These are phyloP conservation scores for Dinocampus coccinellae DNA, from an alignment of 2,888 invertebrate genomes.

Conservation along the genomic window DNA sequence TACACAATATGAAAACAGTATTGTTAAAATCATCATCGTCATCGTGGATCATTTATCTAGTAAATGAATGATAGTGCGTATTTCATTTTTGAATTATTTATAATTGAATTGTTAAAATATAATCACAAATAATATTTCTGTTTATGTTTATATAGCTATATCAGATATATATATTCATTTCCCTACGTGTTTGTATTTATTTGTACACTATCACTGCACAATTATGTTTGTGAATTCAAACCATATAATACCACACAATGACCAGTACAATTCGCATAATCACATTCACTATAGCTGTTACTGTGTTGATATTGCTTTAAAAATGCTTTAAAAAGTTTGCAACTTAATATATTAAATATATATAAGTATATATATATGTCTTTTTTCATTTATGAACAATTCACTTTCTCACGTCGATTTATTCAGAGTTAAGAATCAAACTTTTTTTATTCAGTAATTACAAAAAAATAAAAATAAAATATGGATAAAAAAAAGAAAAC, in stretches of 20 bases:
- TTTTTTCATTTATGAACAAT: constrained; percentile 5
- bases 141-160: too few relatives aligned
- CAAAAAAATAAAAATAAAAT: not conserved
- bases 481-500: not conserved
- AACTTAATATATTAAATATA: not conserved
- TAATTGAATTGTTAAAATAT: not conserved
- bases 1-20: constrained; percentile 45
- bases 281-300: not conserved
- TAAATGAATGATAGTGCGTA: too few relatives aligned
- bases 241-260: not conserved
- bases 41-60: not conserved
- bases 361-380: not conserved
- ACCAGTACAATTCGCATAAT: constrained; percentile 11
- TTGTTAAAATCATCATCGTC: not conserved
- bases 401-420: constrained; percentile 30
- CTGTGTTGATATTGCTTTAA: not conserved
- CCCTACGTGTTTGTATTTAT: not conserved
- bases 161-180: too few relatives aligned
- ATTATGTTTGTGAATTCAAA: not conserved
- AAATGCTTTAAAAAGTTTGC: not conserved
- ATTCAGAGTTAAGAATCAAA: not conserved
- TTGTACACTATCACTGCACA: not conserved
- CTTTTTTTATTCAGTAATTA: not conserved
- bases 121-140: not conserved
- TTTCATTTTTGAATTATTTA: not conserved